These are phyloP conservation scores for Neodontobutis hainanensis DNA, from an alignment of 2,113 vertebrate species.

Conservation along the genomic window DNA sequence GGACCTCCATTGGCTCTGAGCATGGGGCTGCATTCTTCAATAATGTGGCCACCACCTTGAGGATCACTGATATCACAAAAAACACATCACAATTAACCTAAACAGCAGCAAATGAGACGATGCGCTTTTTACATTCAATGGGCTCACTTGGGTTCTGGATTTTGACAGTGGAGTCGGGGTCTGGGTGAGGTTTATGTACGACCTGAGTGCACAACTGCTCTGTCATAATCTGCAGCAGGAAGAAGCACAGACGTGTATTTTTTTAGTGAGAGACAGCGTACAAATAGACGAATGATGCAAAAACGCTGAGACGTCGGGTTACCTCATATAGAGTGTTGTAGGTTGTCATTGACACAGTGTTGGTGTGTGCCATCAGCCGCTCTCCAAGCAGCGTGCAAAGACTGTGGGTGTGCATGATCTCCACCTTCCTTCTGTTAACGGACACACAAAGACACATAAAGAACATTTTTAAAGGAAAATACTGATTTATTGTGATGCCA, in stretches of 20 bases:
- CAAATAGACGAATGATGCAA: conserved; percentile 3
- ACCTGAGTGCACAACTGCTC: conserved; percentile 98
- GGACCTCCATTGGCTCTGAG: conserved; percentile 95
- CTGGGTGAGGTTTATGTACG: conserved; percentile 96
- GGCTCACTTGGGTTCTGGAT: conserved; percentile 98
- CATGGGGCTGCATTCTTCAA: conserved; percentile 91
- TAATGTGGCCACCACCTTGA: conserved; percentile 94
- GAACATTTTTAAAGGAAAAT: too few relatives aligned
- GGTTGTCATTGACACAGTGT: conserved; percentile 90
- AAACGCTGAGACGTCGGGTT: conserved; percentile 32
- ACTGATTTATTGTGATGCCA: too few relatives aligned
- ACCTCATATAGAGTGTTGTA: conserved; percentile 98
- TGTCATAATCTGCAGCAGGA: conserved; percentile 87
- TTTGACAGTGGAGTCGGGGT: conserved; percentile 95
- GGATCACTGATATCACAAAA: conserved; percentile 85
- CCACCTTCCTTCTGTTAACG: conserved; percentile 89
- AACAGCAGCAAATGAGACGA: background rate
- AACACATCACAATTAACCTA: conserved; percentile 1
- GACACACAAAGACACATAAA: conserved; percentile 35
- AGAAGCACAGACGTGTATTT: background rate
- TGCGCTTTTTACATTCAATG: background rate
- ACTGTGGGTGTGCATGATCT: conserved; percentile 98
- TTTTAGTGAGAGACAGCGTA: background rate
- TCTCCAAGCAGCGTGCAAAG: conserved; percentile 96
- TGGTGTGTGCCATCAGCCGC: conserved; percentile 91